Base-by-base conservation (phyloP, 2,888 invertebrate genomes). In the Thumatha senex region DNA sequence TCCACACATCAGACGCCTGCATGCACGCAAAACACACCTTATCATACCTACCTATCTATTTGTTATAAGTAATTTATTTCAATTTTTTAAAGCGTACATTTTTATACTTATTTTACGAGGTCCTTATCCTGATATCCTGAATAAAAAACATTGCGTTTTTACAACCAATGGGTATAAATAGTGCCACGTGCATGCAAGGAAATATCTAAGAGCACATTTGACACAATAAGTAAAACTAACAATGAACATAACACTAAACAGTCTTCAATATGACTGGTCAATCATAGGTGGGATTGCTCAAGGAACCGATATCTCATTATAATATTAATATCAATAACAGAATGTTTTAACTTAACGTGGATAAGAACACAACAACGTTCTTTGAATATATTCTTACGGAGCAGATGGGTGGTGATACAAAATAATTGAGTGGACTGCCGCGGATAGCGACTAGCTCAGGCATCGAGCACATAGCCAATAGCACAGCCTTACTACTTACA, bases 21-120 rank as follows among this genome's bases (percentile, higher is more conserved):
- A 75, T 77, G 77, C 86, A 82, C 84, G 81, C 82, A 80, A 77
- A 73, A 73, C 89, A 88, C 85, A 76, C 76, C 86, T 86, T 88
- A 88, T 70, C 76, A 78, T 84, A 85, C 75, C 87, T 89, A 88
- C 84, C 88, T 89, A 88, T 81, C 86, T 89, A 89, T 84, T 80
- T 82, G 75, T 87, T 85, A 87, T 76, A 80, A 85, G 76, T 89
- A 82, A 82, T 78, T 88, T 89, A 85, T 83, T 65, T 79, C 82
- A 86, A 89, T 88, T 89, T 90, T 84, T 91, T 91, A 91, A 91
- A 90, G 91, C 91, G 91, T 91, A 91, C 88, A 89, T 88, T 90
- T 83, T 90, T 89, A 89, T 90, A 80, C 86, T 89, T 89, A 89
- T 74, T 76, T 81, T 86, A 87, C 82, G 82, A 89, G 84, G 83